Evolutionary conservation across 2,888 invertebrate genomes (phyloP).

Genomic region (Bombylius major): DNA sequence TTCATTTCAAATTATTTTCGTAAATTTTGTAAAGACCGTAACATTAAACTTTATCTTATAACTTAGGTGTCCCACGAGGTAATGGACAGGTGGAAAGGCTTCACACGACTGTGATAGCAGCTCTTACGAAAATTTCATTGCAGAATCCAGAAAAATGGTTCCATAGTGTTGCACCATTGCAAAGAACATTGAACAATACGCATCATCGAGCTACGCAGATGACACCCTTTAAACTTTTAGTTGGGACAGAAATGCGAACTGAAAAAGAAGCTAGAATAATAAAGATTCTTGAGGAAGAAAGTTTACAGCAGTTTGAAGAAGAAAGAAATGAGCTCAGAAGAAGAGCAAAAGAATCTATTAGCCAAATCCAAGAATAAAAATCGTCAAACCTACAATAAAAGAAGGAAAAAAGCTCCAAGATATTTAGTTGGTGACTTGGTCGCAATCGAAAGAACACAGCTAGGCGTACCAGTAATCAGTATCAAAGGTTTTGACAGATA

Average conservation of each 20-base stretch:
- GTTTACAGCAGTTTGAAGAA: too few relatives aligned
- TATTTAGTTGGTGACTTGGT: too few relatives aligned
- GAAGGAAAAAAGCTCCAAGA: too few relatives aligned
- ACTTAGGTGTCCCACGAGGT: conserved; percentile 9
- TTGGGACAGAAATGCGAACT: conserved; percentile 12
- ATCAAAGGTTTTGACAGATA: too few relatives aligned
- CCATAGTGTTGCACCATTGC: conserved; percentile 15
- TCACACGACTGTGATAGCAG: conserved; percentile 9
- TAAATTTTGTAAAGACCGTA: conserved; percentile 8
- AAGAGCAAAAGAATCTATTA: too few relatives aligned
- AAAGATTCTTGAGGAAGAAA: background rate
- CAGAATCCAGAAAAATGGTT: conserved; percentile 20
- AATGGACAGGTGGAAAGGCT: conserved; percentile 14
- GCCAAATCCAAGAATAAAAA: too few relatives aligned
- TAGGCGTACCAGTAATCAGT: too few relatives aligned
- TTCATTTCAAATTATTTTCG: conserved; percentile 10
- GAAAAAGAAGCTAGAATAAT: conserved; percentile 14
- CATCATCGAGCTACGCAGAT: conserved; percentile 13
- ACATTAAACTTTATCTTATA: conserved; percentile 6
- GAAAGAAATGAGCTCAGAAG: too few relatives aligned
- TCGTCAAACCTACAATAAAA: too few relatives aligned
- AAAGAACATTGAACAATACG: conserved; percentile 16
- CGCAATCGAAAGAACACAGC: too few relatives aligned
- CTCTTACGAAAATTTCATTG: conserved; percentile 9
- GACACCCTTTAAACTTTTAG: conserved; percentile 17